A percentile compares a stretch with the other conserved stretches of the same genome.
phyloP scores from a whole-genome alignment of 2,113 vertebrate genomes.

The Ptilorrhoa leucosticta region DNA sequence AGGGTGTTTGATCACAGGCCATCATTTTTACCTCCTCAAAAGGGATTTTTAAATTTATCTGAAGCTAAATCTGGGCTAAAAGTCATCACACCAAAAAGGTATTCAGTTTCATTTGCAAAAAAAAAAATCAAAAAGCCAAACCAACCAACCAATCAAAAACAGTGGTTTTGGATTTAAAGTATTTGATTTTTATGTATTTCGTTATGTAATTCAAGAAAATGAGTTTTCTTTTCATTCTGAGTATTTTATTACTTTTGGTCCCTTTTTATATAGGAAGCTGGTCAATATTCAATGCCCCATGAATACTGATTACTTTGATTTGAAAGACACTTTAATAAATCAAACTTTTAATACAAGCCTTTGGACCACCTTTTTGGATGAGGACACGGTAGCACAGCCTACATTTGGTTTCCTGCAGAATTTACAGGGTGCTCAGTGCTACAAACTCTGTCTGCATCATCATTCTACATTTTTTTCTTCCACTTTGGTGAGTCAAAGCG shows the following conservation, averaged over 20 bases:
- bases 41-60: not conserved
- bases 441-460: accelerated
- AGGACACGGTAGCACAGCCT: not conserved
- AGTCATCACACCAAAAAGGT: not conserved
- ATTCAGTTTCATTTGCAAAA: not conserved
- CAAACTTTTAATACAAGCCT: not conserved
- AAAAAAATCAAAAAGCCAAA: not conserved
- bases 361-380: not conserved
- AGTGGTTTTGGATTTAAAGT: not conserved
- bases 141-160: accelerated
- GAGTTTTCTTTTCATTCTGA: not conserved
- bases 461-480: not conserved
- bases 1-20: not conserved
- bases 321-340: not conserved
- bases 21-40: not conserved
- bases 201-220: not conserved
- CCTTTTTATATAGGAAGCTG: not conserved
- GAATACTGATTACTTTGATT: not conserved
- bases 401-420: not conserved
- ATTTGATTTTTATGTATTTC: not conserved
- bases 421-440: accelerated
- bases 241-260: not conserved
- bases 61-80: not conserved
- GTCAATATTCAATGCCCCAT: not conserved
- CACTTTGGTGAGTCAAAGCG: not conserved